Evolutionary conservation across 2,113 vertebrate genomes (phyloP).

Genomic region (Aythya baeri): DNA sequence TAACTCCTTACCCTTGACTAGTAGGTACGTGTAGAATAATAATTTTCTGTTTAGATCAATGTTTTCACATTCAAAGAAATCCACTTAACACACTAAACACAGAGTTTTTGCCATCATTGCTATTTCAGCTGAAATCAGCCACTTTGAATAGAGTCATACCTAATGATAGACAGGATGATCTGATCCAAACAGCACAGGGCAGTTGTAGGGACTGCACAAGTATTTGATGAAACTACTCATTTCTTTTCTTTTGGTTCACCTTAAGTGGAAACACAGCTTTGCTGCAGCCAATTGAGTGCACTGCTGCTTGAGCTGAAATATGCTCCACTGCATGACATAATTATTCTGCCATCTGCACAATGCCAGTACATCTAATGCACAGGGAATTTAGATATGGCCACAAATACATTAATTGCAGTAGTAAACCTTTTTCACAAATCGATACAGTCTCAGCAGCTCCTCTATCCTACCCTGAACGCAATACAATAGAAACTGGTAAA

Average conservation of each 20-base stretch:
- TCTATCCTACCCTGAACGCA: neutral
- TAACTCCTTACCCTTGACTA: neutral
- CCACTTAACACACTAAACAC: neutral
- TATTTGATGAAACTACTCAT: rapidly evolving
- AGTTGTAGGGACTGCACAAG: neutral
- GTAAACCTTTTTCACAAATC: neutral
- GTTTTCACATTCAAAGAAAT: neutral
- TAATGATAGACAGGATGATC: neutral
- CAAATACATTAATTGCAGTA: neutral
- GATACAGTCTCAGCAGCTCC: neutral
- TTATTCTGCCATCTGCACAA: neutral
- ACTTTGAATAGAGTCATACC: rapidly evolving
- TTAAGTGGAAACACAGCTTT: neutral
- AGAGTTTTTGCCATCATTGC: neutral
- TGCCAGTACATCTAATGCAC: neutral
- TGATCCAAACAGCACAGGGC: neutral
- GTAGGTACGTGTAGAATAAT: neutral
- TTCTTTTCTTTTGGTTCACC: neutral
- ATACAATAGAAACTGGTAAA: neutral
- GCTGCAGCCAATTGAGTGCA: neutral
- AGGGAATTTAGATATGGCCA: neutral
- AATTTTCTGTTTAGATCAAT: neutral
- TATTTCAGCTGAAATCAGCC: neutral
- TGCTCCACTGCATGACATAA: neutral
- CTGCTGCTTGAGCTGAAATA: neutral